Percentiles rank a stretch among this genome's conserved stretches.
phyloP scores from a whole-genome alignment of 1,140 invertebrate genomes.

The Propsilocerus akamusi region DNA sequence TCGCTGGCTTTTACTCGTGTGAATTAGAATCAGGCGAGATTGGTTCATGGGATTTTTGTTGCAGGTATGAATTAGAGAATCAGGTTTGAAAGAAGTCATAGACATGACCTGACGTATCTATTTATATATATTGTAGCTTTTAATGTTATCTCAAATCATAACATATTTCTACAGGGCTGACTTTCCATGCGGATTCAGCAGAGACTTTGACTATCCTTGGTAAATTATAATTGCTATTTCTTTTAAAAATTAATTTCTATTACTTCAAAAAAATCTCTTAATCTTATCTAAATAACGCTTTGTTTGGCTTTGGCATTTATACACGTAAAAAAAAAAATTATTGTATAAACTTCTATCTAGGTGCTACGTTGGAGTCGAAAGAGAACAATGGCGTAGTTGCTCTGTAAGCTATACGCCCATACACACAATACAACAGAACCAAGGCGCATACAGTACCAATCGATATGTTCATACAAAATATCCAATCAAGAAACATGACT shows the following conservation, averaged over 20 bases:
- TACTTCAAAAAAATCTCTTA: background rate
- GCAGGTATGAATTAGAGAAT: no score
- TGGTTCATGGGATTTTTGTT: conserved; percentile 64
- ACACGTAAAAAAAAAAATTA: background rate
- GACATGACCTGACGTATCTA: no score
- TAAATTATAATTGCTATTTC: conserved; percentile 18
- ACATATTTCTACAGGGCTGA: no score
- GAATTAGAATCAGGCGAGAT: conserved; percentile 48
- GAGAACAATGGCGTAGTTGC: conserved; percentile 65
- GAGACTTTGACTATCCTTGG: conserved; percentile 59
- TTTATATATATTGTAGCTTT: no score
- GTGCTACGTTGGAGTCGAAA: conserved; percentile 54
- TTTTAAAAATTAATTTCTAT: background rate
- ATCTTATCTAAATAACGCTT: background rate
- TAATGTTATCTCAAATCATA: no score
- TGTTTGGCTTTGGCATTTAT: background rate
- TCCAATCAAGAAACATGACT: conserved; percentile 13
- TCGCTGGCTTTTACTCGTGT: conserved; percentile 58
- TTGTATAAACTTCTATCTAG: conserved; percentile 21
- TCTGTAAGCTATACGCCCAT: conserved; percentile 56
- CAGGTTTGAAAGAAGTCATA: no score
- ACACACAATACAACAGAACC: conserved; percentile 21
- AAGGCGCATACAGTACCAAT: conserved; percentile 14
- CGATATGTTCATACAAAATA: conserved; percentile 16
- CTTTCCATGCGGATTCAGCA: conserved; percentile 61